A percentile compares a stretch with the other conserved stretches of the same genome.
phyloP scores from a whole-genome alignment of 2,797 vertebrate species.

The Apogon hyalosoma region DNA sequence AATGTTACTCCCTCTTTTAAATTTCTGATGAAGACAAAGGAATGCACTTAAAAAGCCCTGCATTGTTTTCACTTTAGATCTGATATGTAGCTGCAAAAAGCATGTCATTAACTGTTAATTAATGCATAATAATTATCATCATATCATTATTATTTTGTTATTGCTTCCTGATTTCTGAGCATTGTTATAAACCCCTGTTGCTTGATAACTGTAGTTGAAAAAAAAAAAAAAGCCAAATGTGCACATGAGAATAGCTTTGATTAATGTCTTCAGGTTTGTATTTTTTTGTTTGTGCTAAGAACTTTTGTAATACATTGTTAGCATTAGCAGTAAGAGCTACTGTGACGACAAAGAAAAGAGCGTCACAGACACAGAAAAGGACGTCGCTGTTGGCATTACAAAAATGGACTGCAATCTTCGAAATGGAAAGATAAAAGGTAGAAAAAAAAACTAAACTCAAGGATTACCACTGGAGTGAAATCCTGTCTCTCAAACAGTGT shows the following conservation, averaged over 20 bases:
- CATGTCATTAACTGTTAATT: too few species aligned
- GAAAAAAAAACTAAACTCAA: constrained; percentile 22
- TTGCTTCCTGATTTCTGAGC: not conserved
- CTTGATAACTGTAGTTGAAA: not conserved
- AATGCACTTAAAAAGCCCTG: too few species aligned
- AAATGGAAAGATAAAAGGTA: constrained; percentile 31
- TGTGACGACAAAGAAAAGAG: constrained; percentile 32
- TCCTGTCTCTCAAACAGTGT: constrained; percentile 43
- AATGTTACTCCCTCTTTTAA: too few species aligned
- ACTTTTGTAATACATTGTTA: constrained; percentile 6
- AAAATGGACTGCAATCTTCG: constrained; percentile 43
- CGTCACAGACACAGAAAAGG: constrained; percentile 25
- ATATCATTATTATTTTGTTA: too few species aligned
- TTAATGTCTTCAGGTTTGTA: constrained; percentile 22
- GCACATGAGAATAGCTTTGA: not conserved
- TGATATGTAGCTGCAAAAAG: too few species aligned
- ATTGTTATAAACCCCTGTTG: not conserved
- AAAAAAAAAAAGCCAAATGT: not conserved
- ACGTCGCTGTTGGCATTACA: constrained; percentile 24
- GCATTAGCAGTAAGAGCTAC: constrained; percentile 20
- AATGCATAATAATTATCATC: too few species aligned
- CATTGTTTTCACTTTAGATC: too few species aligned
- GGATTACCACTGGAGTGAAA: constrained; percentile 48
- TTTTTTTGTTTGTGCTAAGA: too few species aligned
- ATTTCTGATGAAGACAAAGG: too few species aligned